phyloP scores from a whole-genome alignment of 1,140 invertebrate species.

The Diorhabda sublineata region DNA sequence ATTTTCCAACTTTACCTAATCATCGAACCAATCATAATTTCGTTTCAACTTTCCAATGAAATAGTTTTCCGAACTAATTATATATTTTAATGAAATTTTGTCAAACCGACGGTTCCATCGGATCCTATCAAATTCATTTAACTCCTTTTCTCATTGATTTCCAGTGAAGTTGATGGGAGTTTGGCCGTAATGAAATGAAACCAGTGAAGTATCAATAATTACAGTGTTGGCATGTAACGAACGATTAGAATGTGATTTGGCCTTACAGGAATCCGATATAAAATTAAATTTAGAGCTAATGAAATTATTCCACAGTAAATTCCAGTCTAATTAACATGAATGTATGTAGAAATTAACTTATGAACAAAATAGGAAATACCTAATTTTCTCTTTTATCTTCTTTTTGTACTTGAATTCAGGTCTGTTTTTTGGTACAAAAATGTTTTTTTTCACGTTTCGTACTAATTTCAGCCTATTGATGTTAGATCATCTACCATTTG shows the following conservation, averaged over 20 bases:
- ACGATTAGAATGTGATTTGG: constrained; percentile 8
- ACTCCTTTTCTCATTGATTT: constrained; percentile 9
- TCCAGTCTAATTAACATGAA: too few relatives aligned
- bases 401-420: too few relatives aligned
- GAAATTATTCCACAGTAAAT: too few relatives aligned
- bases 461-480: too few relatives aligned
- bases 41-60: constrained; percentile 3
- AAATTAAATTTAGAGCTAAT: too few relatives aligned
- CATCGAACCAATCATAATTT: background rate
- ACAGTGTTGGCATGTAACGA: constrained; percentile 4
- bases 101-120: constrained; percentile 6
- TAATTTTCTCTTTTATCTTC: too few relatives aligned
- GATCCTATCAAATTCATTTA: constrained; percentile 7
- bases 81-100: constrained; percentile 3
- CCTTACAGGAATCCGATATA: background rate
- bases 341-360: too few relatives aligned
- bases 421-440: too few relatives aligned
- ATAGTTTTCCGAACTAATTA: constrained; percentile 8
- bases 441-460: too few relatives aligned
- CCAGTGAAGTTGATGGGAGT: constrained; percentile 6
- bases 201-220: constrained; percentile 11
- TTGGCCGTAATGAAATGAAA: constrained; percentile 11
- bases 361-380: too few relatives aligned
- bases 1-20: too few relatives aligned
- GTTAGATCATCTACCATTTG: too few relatives aligned